phyloP scores from a whole-genome alignment of 2,888 invertebrate genomes.

The Latrodectus elegans region DNA sequence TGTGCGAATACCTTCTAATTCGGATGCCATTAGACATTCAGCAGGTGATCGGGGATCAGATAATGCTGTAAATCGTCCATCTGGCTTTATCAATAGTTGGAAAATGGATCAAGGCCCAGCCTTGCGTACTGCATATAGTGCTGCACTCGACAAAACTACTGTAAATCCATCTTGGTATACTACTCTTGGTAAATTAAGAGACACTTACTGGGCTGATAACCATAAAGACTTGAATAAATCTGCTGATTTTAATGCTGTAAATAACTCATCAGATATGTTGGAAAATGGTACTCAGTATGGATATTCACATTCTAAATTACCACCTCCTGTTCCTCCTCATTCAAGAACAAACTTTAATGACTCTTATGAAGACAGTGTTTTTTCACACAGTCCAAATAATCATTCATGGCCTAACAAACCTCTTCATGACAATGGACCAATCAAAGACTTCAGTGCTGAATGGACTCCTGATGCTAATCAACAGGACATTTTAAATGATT shows the following conservation, averaged over 20 bases:
- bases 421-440: slow-evolving; percentile 23
- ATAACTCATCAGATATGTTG: slow-evolving; percentile 39
- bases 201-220: slow-evolving; percentile 64
- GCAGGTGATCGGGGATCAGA: slow-evolving; percentile 21
- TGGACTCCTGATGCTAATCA: slow-evolving; percentile 23
- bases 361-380: slow-evolving; percentile 61
- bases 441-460: slow-evolving; percentile 19
- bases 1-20: not conserved
- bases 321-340: slow-evolving; percentile 50
- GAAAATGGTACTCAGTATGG: slow-evolving; percentile 46
- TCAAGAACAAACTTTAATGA: slow-evolving; percentile 39
- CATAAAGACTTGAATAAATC: slow-evolving; percentile 50
- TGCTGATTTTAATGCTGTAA: slow-evolving; percentile 31
- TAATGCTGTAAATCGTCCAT: slow-evolving; percentile 34
- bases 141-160: slow-evolving; percentile 52
- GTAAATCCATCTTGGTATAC: slow-evolving; percentile 65
- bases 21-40: slow-evolving; percentile 13
- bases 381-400: slow-evolving; percentile 35
- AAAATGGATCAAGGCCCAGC: slow-evolving; percentile 49
- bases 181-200: slow-evolving; percentile 62
- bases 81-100: slow-evolving; percentile 56
- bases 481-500: slow-evolving; percentile 22
- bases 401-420: slow-evolving; percentile 48
- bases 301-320: slow-evolving; percentile 50
- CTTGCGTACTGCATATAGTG: slow-evolving; percentile 60